Percentiles rank a stretch among this genome's conserved stretches.
phyloP scores from a whole-genome alignment of 2,113 vertebrate species.

The Planiliza haematocheilus region DNA sequence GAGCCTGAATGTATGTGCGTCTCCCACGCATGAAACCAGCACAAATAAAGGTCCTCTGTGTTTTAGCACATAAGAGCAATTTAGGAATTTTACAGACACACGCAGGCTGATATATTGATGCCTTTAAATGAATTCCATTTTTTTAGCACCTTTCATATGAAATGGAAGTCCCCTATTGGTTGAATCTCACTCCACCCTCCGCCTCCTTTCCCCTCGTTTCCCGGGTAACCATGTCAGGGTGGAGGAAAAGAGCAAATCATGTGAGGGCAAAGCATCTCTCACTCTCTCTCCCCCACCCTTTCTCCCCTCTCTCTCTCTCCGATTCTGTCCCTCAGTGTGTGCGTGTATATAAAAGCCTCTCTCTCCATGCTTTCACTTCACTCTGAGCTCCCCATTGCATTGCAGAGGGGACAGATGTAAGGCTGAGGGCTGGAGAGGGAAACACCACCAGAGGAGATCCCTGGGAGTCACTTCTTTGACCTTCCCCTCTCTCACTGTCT shows the following conservation, averaged over 20 bases:
- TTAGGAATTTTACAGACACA: slow-evolving; percentile 29
- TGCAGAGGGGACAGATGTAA: slow-evolving; percentile 35
- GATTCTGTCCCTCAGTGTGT: slow-evolving; percentile 45
- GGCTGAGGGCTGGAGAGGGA: slow-evolving; percentile 17
- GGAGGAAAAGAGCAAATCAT: slow-evolving; percentile 84
- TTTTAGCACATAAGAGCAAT: slow-evolving; percentile 29
- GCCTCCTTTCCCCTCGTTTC: slow-evolving; percentile 78
- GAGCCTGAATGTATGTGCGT: background rate
- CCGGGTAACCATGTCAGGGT: slow-evolving; percentile 82
- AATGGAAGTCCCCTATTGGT: slow-evolving; percentile 71
- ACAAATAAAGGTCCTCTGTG: slow-evolving; percentile 18
- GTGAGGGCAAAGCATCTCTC: slow-evolving; percentile 81
- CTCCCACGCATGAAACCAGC: background rate
- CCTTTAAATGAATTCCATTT: slow-evolving; percentile 38
- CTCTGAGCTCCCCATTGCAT: slow-evolving; percentile 58
- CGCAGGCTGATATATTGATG: slow-evolving; percentile 40
- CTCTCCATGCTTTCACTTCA: slow-evolving; percentile 70
- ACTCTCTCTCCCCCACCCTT: slow-evolving; percentile 59
- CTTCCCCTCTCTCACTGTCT: slow-evolving; percentile 28
- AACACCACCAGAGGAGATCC: slow-evolving; percentile 46
- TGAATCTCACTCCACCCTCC: slow-evolving; percentile 58
- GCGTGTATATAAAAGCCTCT: slow-evolving; percentile 68
- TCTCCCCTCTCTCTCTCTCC: slow-evolving; percentile 45
- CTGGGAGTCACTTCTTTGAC: slow-evolving; percentile 48
- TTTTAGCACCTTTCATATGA: slow-evolving; percentile 43